Conservation (phyloP, 2,113 vertebrate species). For the Thryonomys swinderianus region DNA sequence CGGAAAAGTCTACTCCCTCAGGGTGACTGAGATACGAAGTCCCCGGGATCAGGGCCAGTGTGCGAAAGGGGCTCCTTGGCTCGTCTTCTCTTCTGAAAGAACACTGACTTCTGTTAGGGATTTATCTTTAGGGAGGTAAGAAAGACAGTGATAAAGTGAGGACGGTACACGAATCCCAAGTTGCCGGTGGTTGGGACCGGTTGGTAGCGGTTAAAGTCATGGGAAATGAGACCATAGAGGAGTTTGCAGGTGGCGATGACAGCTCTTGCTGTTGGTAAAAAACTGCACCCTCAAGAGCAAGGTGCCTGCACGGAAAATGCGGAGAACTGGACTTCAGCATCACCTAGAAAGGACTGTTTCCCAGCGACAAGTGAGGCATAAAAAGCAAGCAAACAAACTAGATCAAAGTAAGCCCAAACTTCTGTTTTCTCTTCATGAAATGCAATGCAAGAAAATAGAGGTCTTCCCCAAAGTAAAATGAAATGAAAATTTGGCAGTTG, state of each 20-base stretch:
- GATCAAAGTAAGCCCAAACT: neutral
- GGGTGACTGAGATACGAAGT: neutral
- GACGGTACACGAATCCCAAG: rapidly evolving
- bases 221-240: neutral
- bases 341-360: neutral
- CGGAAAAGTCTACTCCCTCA: neutral
- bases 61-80: neutral
- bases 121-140: neutral
- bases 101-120: neutral
- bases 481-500: neutral
- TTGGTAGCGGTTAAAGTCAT: neutral
- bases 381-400: neutral
- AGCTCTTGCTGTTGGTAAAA: neutral
- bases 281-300: neutral
- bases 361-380: neutral
- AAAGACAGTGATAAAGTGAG: rapidly evolving
- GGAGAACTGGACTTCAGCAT: neutral
- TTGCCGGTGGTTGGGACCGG: too few relatives aligned
- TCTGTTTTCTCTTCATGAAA: neutral
- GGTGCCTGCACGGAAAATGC: neutral
- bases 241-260: neutral
- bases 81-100: neutral
- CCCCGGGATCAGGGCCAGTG: neutral
- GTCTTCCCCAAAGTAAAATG: neutral
- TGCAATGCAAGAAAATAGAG: neutral